Conservation (phyloP, 2,888 invertebrate species). For the Macrophya annulata region DNA sequence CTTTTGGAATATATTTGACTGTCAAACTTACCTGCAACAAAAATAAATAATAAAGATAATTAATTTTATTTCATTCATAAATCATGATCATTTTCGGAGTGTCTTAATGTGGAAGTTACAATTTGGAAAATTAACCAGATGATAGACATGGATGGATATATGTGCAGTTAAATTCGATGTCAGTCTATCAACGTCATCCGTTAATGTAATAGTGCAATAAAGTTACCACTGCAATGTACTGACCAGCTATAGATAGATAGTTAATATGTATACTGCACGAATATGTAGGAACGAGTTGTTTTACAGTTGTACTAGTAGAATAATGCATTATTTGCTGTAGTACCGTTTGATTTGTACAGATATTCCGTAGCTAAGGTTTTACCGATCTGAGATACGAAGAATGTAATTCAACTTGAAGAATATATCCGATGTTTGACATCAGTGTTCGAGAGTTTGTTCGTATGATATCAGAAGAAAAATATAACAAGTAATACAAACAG, state of each 20-base stretch:
- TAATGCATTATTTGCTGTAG: slow-evolving; percentile 10
- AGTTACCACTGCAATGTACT: slow-evolving; percentile 1
- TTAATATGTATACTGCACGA: background rate
- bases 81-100: background rate
- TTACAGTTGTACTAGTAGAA: slow-evolving; percentile 28
- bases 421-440: no score
- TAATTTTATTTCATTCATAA: background rate
- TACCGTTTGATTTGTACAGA: slow-evolving; percentile 21
- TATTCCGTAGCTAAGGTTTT: background rate
- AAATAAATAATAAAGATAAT: background rate
- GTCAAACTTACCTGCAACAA: slow-evolving; percentile 41
- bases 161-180: background rate
- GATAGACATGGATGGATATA: background rate
- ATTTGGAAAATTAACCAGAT: background rate
- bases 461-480: background rate
- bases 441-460: background rate
- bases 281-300: slow-evolving; percentile 18
- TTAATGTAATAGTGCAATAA: background rate
- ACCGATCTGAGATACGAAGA: background rate
- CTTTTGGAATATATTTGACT: background rate
- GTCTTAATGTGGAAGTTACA: background rate
- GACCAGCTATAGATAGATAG: background rate
- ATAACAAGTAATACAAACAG: background rate
- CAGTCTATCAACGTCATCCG: background rate
- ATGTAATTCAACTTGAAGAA: background rate